Percentiles rank a stretch among this genome's conserved stretches.
These are phyloP conservation scores for Raja brachyura DNA, from an alignment of 2,113 vertebrate genomes.

Conservation along the genomic window DNA sequence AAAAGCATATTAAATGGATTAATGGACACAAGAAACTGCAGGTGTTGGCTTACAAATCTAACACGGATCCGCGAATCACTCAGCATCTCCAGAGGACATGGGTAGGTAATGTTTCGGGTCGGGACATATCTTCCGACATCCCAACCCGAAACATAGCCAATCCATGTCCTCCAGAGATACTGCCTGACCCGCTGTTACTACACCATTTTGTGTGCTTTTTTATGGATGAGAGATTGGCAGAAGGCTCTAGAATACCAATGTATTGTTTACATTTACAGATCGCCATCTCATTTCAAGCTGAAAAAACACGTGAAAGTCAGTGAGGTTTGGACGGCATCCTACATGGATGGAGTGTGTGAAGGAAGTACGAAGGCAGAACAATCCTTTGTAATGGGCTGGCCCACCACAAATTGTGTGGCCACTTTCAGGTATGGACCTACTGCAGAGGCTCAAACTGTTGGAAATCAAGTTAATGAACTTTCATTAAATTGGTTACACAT, in stretches of 20 bases:
- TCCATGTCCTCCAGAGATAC: too few relatives aligned
- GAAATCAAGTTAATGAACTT: neutral
- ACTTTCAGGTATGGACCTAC: constrained; percentile 76
- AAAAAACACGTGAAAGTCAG: constrained; percentile 71
- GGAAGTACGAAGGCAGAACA: constrained; percentile 65
- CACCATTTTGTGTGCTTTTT: too few relatives aligned
- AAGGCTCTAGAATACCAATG: neutral
- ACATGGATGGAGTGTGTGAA: constrained; percentile 86
- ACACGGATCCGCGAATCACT: too few relatives aligned
- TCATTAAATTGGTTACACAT: neutral
- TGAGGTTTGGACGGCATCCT: constrained; percentile 87
- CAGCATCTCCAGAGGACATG: too few relatives aligned
- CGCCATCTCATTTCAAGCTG: constrained; percentile 71
- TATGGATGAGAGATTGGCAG: neutral
- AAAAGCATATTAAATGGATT: neutral
- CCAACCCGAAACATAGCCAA: too few relatives aligned
- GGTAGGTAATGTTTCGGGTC: too few relatives aligned
- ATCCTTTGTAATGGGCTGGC: constrained; percentile 93
- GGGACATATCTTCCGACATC: too few relatives aligned
- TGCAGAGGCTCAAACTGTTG: neutral
- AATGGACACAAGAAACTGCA: too few relatives aligned
- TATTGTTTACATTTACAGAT: constrained; percentile 49
- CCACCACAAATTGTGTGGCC: constrained; percentile 85
- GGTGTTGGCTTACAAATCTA: too few relatives aligned
- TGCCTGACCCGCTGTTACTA: too few relatives aligned